These are phyloP conservation scores for Danio kyathit DNA, from an alignment of 2,797 vertebrate species.

Conservation along the genomic window DNA sequence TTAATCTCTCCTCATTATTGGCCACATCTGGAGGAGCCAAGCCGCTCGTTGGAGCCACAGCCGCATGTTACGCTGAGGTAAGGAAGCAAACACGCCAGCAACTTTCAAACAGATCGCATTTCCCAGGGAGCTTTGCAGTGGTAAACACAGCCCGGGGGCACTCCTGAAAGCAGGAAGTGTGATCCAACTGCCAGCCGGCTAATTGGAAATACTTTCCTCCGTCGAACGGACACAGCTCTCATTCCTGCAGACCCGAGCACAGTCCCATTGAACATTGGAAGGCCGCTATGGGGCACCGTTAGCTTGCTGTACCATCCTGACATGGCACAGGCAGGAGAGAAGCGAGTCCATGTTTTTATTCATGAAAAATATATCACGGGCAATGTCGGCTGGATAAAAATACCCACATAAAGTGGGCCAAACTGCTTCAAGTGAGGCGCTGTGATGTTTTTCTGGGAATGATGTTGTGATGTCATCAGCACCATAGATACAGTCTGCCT, in stretches of 20 bases:
- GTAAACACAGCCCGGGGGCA: constrained; percentile 58
- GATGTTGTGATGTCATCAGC: constrained; percentile 28
- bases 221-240: constrained; percentile 41
- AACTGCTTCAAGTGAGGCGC: constrained; percentile 29
- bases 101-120: constrained; percentile 66
- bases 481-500: not conserved
- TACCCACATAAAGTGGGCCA: constrained; percentile 47
- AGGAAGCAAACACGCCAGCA: constrained; percentile 72
- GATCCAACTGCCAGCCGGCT: constrained; percentile 50
- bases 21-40: constrained; percentile 69
- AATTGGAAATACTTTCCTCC: constrained; percentile 57
- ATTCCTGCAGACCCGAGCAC: constrained; percentile 19
- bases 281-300: constrained; percentile 12
- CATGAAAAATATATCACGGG: constrained; percentile 48
- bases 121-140: constrained; percentile 59
- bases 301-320: constrained; percentile 7
- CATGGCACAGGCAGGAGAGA: not conserved
- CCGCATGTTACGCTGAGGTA: constrained; percentile 65
- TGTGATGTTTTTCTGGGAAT: constrained; percentile 31
- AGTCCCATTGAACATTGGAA: constrained; percentile 27
- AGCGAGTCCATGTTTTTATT: constrained; percentile 46
- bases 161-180: constrained; percentile 47
- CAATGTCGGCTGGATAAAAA: constrained; percentile 37
- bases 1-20: constrained; percentile 74
- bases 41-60: constrained; percentile 58